phyloP scores from a whole-genome alignment of 2,113 vertebrate species.

The Thomomys bottae region DNA sequence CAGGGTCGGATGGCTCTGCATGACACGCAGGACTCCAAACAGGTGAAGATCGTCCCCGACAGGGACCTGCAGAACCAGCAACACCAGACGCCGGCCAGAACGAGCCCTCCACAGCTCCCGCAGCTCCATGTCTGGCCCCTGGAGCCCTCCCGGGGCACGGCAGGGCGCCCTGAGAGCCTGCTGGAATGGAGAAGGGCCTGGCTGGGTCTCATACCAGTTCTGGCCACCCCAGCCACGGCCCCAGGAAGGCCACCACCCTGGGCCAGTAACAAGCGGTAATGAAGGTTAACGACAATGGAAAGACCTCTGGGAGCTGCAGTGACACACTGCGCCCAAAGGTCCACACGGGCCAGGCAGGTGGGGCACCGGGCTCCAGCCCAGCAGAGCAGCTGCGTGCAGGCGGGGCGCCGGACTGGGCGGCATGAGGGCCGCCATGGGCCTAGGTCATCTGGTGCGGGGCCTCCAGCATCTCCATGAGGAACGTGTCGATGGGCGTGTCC shows the following conservation, averaged over 20 bases:
- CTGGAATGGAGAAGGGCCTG: background rate
- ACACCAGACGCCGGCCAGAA: background rate
- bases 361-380: conserved; percentile 31
- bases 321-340: conserved; percentile 54
- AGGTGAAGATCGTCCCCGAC: background rate
- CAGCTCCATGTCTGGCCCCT: background rate
- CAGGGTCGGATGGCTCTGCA: fast-evolving
- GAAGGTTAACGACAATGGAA: background rate
- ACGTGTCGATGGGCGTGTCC: conserved; percentile 99
- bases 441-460: conserved; percentile 99
- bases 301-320: conserved; percentile 65
- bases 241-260: conserved; percentile 41
- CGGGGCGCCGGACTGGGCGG: background rate
- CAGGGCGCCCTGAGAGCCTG: background rate
- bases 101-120: background rate
- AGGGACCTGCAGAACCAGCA: background rate
- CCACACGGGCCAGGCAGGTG: conserved; percentile 46
- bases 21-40: fast-evolving
- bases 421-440: conserved; percentile 39
- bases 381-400: conserved; percentile 60
- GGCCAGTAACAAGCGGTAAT: conserved; percentile 38
- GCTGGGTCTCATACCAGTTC: background rate
- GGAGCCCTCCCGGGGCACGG: background rate
- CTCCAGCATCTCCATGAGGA: conserved; percentile 99
- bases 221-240: background rate